phyloP scores from a whole-genome alignment of 2,113 vertebrate species.

The Thunnus maccoyii region DNA sequence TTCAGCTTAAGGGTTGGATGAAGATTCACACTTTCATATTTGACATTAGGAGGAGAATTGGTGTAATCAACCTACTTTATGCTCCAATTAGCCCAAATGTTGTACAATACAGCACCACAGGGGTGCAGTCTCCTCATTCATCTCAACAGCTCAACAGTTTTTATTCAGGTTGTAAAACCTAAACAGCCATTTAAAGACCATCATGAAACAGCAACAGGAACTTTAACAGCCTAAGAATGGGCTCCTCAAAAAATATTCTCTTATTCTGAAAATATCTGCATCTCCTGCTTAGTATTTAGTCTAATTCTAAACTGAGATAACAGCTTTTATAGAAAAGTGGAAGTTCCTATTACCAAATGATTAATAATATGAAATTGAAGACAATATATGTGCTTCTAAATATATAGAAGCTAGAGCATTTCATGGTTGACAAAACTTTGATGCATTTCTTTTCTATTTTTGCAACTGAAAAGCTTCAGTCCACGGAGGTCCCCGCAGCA shows the following conservation, averaged over 20 bases:
- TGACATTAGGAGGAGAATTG: constrained; percentile 19
- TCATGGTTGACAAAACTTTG: neutral
- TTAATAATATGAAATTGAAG: neutral
- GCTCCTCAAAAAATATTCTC: neutral
- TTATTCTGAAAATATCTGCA: neutral
- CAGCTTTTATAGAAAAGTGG: too few species aligned
- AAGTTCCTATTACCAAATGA: neutral
- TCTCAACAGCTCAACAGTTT: constrained; percentile 30
- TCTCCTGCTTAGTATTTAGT: neutral
- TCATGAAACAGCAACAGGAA: neutral
- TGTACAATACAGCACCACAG: constrained; percentile 46
- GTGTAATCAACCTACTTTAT: constrained; percentile 55
- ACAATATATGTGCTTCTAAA: neutral
- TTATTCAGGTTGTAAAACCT: constrained; percentile 26
- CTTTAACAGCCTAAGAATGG: neutral
- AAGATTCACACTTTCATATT: constrained; percentile 17
- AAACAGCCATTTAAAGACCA: constrained; percentile 19
- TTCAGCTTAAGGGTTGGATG: neutral
- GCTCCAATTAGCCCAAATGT: constrained; percentile 65
- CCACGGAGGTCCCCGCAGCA: neutral
- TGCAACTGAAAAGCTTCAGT: neutral
- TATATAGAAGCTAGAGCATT: neutral
- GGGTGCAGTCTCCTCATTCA: constrained; percentile 56
- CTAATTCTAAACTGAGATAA: too few species aligned
- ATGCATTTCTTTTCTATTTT: neutral